Base-by-base conservation (phyloP, 2,113 vertebrate species). In the Sisor rabdophorus region DNA sequence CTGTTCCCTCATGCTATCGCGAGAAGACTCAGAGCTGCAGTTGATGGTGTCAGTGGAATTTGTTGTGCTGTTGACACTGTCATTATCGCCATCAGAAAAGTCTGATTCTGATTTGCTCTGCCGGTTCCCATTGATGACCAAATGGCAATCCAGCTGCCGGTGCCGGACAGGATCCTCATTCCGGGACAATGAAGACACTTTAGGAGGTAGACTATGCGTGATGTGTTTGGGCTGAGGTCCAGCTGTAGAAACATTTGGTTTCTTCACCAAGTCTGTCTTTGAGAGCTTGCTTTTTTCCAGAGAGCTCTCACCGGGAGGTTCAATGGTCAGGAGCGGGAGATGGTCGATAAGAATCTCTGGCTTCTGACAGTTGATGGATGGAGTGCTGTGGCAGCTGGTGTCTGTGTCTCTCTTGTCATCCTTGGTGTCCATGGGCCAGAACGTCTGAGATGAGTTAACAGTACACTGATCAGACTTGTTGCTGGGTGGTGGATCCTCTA, bases 31-130 rank as follows among this genome's bases (percentile, higher is more conserved):
- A 0, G 97, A 98, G 91, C 97, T 98, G 91, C 95, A 99, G 86
- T 98, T 98, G 87, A 98, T 95, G 28, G 97, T 99, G 80, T 99
- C 97, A 0, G 97, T 99, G 16, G 97, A 99, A 88, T 99, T 99
- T 78, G 97, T 97, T 4, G 97, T 98, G 93, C 97, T 99, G 76
- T 98, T 98, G 89, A 98, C 91, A 85, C 97, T 99, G 92, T 99
- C 97, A 0, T 99, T 99, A 88, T 99, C 97, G 2, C 95, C 97
- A 0, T 99, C 97, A 0, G 97, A 99, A 86, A 96, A 97, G 87
- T 99, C 97, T 0, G 97, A 98, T 75, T 98, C 97, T 0, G 97
- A 97, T 83, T 94, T 96, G 87, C 96, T 98, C 89, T 99, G 97
- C 71, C 96, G 88, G 85, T 95, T 97, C 19, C 97, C 96, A 0